Evolutionary conservation across 2,113 vertebrate species (phyloP), one percentile per base, ranked within the genome.

Genomic region (Fregata magnificens): DNA sequence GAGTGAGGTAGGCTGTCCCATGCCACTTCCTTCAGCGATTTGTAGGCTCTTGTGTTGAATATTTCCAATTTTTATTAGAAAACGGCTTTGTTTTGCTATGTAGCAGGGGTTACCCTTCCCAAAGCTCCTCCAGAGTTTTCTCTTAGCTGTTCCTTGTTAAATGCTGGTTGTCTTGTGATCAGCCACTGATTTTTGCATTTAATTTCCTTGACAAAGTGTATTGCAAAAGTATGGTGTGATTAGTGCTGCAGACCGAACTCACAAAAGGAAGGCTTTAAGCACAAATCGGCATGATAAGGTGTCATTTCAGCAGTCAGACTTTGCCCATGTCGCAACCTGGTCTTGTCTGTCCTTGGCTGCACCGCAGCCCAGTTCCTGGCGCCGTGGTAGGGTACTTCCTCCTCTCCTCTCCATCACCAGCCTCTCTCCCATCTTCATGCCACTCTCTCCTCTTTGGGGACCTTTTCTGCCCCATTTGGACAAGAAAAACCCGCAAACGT

Each of bases 261-360:
- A 3, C 10, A 15, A 5, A 0, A 44, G 36, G 40, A 78, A 85
- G 45, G 5, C 16, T 72, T 69, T 40, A 69, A 77, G 45, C 63
- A 42, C 22, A 36, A 55, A 32, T 11, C 4, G 2, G 11, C n/a
- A 11, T 0, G 1, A 6, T 3, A 63, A 62, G 16, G 3, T 21
- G 22, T 18, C 5, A 0, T 44, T 80, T 29, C 38, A 71, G 42
- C 21, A 45, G 45, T 45, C 21, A 49, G 12, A 16, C 15, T 24
- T 53, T 5, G 13, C n/a, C 34, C 2, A 3, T 53, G 47, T 53
- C 31, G 18, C 34, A 28, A 8, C 26, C 21, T 32, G 16, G 8
- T 85, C 21, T 62, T 0, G 0, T 31, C 16, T 38, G 24, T 78
- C 24, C 45, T 72, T 6, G 2, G 10, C 10, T n/a, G 34, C 16